Percentiles rank a stretch among this genome's conserved stretches.
phyloP scores from a whole-genome alignment of 2,888 invertebrate species.

The Atrina japonica region DNA sequence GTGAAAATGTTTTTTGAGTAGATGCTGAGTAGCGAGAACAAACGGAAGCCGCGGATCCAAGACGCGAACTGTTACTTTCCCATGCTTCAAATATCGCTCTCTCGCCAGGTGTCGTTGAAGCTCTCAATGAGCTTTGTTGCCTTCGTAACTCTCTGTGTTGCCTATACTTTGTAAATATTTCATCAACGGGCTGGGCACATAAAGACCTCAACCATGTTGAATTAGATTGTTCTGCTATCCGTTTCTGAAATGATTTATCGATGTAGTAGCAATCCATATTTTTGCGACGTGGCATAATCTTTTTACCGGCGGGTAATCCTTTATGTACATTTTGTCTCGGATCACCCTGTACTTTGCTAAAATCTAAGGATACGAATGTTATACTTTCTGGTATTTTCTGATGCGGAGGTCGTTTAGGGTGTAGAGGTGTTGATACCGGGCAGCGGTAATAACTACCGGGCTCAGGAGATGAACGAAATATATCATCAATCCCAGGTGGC shows the following conservation, averaged over 20 bases:
- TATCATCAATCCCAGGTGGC: constrained; percentile 21
- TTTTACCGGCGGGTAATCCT: constrained; percentile 33
- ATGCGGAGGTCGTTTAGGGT: constrained; percentile 39
- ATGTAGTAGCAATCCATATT: constrained; percentile 63
- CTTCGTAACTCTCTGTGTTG: constrained; percentile 45
- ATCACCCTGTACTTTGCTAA: constrained; percentile 34
- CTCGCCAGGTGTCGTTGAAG: constrained; percentile 59
- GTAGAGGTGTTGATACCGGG: constrained; percentile 60
- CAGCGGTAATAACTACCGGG: constrained; percentile 50
- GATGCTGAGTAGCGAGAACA: constrained; percentile 4
- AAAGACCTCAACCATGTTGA: constrained; percentile 56
- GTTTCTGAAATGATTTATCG: constrained; percentile 45
- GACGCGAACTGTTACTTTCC: constrained; percentile 50
- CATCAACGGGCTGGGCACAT: constrained; percentile 62
- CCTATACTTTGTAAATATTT: constrained; percentile 62
- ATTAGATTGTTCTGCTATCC: constrained; percentile 47
- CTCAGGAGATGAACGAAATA: constrained; percentile 35
- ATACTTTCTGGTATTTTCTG: constrained; percentile 43
- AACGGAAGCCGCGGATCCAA: constrained; percentile 26
- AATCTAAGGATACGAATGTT: constrained; percentile 44
- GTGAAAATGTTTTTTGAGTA: constrained; percentile 26
- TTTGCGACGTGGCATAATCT: constrained; percentile 49
- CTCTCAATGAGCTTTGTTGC: constrained; percentile 31
- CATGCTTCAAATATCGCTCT: constrained; percentile 57
- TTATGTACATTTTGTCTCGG: constrained; percentile 23